Percentiles rank a stretch among this genome's conserved stretches.
These are phyloP conservation scores for Virgularia gustaviana DNA, from an alignment of 92 coral and sea anemone species.

Conservation along the genomic window DNA sequence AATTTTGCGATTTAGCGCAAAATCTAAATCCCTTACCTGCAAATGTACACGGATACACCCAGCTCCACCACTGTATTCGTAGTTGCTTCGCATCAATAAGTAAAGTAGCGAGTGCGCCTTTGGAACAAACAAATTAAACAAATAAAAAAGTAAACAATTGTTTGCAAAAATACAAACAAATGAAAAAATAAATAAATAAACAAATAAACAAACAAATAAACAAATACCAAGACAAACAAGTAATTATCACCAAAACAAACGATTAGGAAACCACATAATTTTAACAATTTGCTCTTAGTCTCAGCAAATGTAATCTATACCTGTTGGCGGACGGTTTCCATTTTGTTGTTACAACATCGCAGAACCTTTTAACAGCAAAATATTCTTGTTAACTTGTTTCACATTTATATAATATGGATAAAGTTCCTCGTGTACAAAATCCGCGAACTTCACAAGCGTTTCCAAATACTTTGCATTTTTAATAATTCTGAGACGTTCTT, in stretches of 20 bases:
- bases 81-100: slow-evolving; percentile 95
- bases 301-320: slow-evolving; percentile 34
- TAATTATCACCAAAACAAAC: too few relatives aligned
- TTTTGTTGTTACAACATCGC: slow-evolving; percentile 86
- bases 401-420: background rate
- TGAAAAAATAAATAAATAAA: too few relatives aligned
- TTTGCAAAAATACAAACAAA: background rate
- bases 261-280: too few relatives aligned
- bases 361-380: slow-evolving; percentile 59
- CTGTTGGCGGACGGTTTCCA: slow-evolving; percentile 86
- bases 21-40: too few relatives aligned
- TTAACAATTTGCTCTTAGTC: too few relatives aligned
- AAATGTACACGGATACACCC: slow-evolving; percentile 93
- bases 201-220: too few relatives aligned
- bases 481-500: too few relatives aligned
- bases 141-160: background rate
- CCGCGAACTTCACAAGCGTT: too few relatives aligned
- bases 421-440: too few relatives aligned
- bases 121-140: background rate
- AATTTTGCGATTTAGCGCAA: too few relatives aligned
- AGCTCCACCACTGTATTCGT: slow-evolving; percentile 76
- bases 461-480: too few relatives aligned
- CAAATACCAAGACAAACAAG: too few relatives aligned
- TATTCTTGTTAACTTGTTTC: background rate
- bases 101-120: slow-evolving; percentile 93